Evolutionary conservation across 1,140 invertebrate species (phyloP).

Genomic region (Brachionus manjavacas): DNA sequence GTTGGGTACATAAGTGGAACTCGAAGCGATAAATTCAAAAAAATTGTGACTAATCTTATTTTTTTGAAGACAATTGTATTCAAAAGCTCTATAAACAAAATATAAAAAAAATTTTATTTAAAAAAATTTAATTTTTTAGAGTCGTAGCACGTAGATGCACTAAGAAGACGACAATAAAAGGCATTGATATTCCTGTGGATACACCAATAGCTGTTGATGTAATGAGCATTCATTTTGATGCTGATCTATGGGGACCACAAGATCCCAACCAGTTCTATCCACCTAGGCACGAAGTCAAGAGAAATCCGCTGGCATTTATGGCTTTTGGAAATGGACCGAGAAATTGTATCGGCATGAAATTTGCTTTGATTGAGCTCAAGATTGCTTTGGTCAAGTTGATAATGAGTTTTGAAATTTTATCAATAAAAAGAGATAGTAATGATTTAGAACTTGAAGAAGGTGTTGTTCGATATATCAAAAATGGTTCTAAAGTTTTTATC

Average conservation of each 20-base stretch:
- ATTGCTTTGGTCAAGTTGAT: conserved; percentile 48
- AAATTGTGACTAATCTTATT: too few species aligned
- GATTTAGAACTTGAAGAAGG: not conserved
- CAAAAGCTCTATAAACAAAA: too few species aligned
- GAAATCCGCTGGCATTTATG: conserved; percentile 49
- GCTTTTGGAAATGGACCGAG: conserved; percentile 56
- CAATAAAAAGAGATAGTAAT: not conserved
- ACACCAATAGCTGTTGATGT: conserved; percentile 52
- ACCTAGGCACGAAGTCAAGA: conserved; percentile 46
- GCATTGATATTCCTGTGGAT: conserved; percentile 50
- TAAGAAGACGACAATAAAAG: conserved; percentile 47
- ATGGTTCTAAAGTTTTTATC: not conserved
- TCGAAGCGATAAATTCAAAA: too few species aligned
- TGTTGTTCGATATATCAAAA: not conserved
- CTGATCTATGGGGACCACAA: conserved; percentile 50
- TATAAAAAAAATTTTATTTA: too few species aligned
- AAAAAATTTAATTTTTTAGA: not conserved
- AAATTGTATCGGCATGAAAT: conserved; percentile 52
- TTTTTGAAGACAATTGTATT: too few species aligned
- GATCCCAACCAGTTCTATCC: conserved; percentile 49
- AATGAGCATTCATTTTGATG: conserved; percentile 53
- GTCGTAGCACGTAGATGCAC: conserved; percentile 48
- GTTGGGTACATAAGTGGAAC: too few species aligned
- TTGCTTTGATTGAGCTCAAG: conserved; percentile 52
- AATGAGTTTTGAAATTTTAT: conserved; percentile 46